phyloP scores from a whole-genome alignment of 2,797 vertebrate genomes.

The Adrianichthys oophorus region DNA sequence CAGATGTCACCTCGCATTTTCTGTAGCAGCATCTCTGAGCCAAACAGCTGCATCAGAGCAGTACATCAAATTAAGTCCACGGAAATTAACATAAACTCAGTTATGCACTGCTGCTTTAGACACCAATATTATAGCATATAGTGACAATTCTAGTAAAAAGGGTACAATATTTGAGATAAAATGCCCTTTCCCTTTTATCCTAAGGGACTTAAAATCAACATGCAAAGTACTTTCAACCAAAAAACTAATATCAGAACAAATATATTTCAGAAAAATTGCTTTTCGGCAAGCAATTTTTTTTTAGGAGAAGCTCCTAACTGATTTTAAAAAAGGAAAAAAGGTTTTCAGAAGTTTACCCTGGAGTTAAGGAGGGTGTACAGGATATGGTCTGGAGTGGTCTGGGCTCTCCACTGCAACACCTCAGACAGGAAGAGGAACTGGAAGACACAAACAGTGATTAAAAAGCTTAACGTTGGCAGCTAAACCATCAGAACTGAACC shows the following conservation, averaged over 20 bases:
- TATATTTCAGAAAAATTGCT: too few relatives aligned
- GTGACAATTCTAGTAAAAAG: too few relatives aligned
- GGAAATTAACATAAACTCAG: too few relatives aligned
- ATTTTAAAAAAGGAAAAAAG: neutral
- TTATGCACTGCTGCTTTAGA: too few relatives aligned
- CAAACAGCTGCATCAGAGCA: constrained; percentile 34
- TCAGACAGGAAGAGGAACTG: constrained; percentile 98
- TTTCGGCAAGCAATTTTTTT: too few relatives aligned
- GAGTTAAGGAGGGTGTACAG: constrained; percentile 95
- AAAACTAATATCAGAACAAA: too few relatives aligned
- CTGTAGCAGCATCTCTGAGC: constrained; percentile 16
- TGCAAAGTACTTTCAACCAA: neutral
- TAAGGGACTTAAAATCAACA: neutral
- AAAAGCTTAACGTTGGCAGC: neutral
- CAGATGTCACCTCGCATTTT: constrained; percentile 44
- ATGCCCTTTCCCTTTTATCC: neutral
- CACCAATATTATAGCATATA: too few relatives aligned
- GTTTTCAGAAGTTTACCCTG: constrained; percentile 76
- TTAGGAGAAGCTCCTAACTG: too few relatives aligned
- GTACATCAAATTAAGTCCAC: constrained; percentile 13
- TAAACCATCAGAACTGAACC: too few relatives aligned
- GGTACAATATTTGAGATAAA: too few relatives aligned
- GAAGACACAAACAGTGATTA: constrained; percentile 20
- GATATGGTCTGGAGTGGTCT: constrained; percentile 95
- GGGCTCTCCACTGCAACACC: constrained; percentile 95